Conservation (phyloP, 2,888 invertebrate species). For the Pecten maximus region DNA sequence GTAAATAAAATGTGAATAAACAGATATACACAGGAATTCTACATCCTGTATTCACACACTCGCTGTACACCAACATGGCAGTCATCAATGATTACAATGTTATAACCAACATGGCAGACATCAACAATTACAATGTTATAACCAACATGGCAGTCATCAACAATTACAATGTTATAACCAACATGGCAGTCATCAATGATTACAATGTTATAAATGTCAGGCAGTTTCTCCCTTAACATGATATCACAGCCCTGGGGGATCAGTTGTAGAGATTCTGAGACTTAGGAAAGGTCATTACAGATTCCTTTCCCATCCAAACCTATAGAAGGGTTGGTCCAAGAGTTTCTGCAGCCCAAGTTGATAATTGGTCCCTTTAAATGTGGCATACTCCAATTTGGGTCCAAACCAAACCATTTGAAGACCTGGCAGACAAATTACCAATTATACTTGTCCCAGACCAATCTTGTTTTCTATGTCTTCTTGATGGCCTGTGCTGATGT, state of each 20-base stretch:
- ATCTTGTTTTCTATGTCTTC: constrained; percentile 54
- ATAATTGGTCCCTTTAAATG: too few relatives aligned
- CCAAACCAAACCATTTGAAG: too few relatives aligned
- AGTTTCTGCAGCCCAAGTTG: neutral
- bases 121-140: too few relatives aligned
- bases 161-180: too few relatives aligned
- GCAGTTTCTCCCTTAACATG: neutral
- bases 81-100: too few relatives aligned
- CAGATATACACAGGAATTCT: neutral
- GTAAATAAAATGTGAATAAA: neutral
- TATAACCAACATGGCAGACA: too few relatives aligned
- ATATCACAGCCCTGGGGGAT: neutral
- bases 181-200: too few relatives aligned
- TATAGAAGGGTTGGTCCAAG: neutral
- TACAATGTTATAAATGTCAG: too few relatives aligned
- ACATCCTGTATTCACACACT: too few relatives aligned
- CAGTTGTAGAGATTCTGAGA: neutral
- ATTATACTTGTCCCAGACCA: neutral
- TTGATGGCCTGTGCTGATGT: constrained; percentile 69
- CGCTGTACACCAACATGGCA: too few relatives aligned
- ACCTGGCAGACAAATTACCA: neutral
- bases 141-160: too few relatives aligned
- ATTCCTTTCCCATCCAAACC: neutral
- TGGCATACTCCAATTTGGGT: neutral
- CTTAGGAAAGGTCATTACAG: neutral